A percentile compares a stretch with the other conserved stretches of the same genome.
Evolutionary conservation across 1,140 invertebrate genomes (phyloP).

Genomic region (Reticulitermes speratus): DNA sequence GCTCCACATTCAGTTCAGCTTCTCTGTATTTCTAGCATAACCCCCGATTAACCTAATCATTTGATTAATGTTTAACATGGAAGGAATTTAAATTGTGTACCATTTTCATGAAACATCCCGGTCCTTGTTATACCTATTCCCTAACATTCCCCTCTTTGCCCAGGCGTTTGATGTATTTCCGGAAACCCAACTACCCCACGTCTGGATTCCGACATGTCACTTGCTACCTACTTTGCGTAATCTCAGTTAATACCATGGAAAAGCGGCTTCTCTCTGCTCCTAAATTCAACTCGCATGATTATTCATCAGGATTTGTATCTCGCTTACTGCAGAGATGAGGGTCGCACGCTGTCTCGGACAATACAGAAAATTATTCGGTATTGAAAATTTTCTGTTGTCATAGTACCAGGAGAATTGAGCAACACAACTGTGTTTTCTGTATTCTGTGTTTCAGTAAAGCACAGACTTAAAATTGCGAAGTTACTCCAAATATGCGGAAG

Average conservation of each 20-base stretch:
- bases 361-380: neutral
- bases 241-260: slow-evolving; percentile 4
- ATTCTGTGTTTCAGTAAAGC: neutral
- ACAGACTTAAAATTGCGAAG: neutral
- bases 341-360: neutral
- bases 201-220: neutral
- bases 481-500: too few relatives aligned
- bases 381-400: neutral
- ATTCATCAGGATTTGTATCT: slow-evolving; percentile 16
- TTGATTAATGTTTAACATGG: slow-evolving; percentile 14
- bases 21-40: neutral
- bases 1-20: neutral
- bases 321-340: neutral
- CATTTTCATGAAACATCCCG: neutral
- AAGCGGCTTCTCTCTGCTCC: neutral
- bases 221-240: slow-evolving; percentile 6
- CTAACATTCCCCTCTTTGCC: neutral
- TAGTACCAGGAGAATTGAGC: too few relatives aligned
- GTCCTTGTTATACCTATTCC: neutral
- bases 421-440: neutral
- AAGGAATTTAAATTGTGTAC: neutral
- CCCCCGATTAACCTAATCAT: slow-evolving; percentile 5
- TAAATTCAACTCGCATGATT: slow-evolving; percentile 4
- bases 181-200: neutral
- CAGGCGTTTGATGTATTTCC: neutral